phyloP scores from a whole-genome alignment of 92 coral and sea anemone species.

The Isaurus tuberculatus region DNA sequence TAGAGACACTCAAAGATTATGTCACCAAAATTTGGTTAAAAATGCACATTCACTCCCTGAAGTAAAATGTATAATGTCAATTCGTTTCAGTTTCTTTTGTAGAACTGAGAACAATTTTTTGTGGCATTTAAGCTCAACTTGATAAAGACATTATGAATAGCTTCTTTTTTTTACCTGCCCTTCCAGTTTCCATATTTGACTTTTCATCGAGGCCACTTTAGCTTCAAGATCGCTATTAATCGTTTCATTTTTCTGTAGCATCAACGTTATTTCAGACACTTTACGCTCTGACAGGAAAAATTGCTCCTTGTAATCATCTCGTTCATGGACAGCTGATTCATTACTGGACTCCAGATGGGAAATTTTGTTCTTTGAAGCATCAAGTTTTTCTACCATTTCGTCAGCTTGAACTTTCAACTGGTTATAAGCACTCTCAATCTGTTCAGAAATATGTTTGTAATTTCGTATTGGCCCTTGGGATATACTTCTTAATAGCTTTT shows the following conservation, averaged over 20 bases:
- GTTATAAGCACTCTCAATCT: constrained; percentile 36
- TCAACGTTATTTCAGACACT: constrained; percentile 56
- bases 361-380: constrained; percentile 42
- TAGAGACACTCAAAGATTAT: too few species aligned
- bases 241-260: constrained; percentile 69
- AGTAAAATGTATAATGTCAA: too few species aligned
- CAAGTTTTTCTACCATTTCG: constrained; percentile 39
- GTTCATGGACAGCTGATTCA: constrained; percentile 61
- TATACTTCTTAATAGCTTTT: too few species aligned
- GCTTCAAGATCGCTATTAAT: constrained; percentile 62
- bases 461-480: neutral
- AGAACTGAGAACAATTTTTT: too few species aligned
- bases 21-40: too few species aligned
- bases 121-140: too few species aligned
- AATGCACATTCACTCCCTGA: too few species aligned
- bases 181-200: constrained; percentile 68
- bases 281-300: constrained; percentile 64
- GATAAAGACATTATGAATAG: neutral
- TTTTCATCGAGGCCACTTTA: constrained; percentile 53
- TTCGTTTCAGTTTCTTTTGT: too few species aligned
- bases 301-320: constrained; percentile 62
- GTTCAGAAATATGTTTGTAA: neutral
- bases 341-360: constrained; percentile 55
- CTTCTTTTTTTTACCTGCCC: constrained; percentile 44
- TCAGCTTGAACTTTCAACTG: constrained; percentile 46